Percentiles rank a stretch among this genome's conserved stretches.
These are phyloP conservation scores for Brachionus rubens DNA, from an alignment of 1,140 invertebrate species.

Conservation along the genomic window DNA sequence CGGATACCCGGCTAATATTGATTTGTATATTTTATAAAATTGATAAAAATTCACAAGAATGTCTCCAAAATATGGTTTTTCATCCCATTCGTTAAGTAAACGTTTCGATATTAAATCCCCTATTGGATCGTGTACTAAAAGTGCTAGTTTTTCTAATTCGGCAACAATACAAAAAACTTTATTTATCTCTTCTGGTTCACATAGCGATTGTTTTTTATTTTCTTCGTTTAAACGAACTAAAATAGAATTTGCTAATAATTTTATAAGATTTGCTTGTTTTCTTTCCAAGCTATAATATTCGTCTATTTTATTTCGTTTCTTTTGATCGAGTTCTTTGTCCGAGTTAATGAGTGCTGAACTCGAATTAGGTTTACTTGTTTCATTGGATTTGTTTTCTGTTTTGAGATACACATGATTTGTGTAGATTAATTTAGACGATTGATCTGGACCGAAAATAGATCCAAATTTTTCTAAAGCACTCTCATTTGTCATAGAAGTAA, in stretches of 20 bases:
- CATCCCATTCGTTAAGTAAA: not conserved
- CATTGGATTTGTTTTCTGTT: not conserved
- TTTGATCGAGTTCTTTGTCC: not conserved
- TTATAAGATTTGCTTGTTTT: constrained; percentile 19
- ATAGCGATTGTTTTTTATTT: not conserved
- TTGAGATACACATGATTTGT: constrained; percentile 9
- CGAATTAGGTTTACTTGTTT: not conserved
- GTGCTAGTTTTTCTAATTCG: constrained; percentile 5
- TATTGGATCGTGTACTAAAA: not conserved
- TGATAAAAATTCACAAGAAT: constrained; percentile 22
- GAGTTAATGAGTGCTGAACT: not conserved
- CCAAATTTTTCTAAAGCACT: constrained; percentile 14
- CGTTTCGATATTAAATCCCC: not conserved
- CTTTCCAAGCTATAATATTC: constrained; percentile 32
- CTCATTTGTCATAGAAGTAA: constrained; percentile 13
- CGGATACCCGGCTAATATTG: not conserved
- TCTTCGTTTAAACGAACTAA: constrained; percentile 5
- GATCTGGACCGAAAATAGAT: constrained; percentile 20
- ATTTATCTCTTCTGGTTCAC: constrained; percentile 11
- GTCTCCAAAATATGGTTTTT: constrained; percentile 35
- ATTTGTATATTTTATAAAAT: constrained; percentile 32
- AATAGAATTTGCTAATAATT: not conserved
- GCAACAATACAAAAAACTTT: constrained; percentile 24
- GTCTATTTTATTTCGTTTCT: constrained; percentile 27
- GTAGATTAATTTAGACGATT: constrained; percentile 3